Base-by-base conservation (phyloP, 2,113 vertebrate species). In the Megatriorchis doriae region DNA sequence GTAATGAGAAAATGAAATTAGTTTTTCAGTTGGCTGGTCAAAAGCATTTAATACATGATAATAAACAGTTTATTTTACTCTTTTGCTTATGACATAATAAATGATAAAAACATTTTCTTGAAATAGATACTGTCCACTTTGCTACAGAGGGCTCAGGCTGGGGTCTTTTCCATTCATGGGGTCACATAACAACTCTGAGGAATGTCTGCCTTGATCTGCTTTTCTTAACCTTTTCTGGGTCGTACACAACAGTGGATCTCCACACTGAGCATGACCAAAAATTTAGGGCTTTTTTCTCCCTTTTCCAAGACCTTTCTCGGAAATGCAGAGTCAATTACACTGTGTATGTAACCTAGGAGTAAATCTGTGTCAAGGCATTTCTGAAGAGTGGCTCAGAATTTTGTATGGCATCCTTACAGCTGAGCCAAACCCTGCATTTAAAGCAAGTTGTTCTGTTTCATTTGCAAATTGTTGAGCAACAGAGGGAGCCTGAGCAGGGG, bases 1-100 rank as follows among this genome's bases (percentile, higher is more conserved):
- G 97, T 99, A 99, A 99, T 99, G 99, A 99, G 99, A 99, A 99
- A 99, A 99, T 99, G 98, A 99, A 99, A 99, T 99, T 99, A 99
- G 99, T 99, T 99, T 99, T 99, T 99, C 99, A 99, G 99, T 99
- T 99, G 99, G 98, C 98, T 99, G 99, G 99, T 99, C 99, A 99
- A 98, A 99, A 99, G 98, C 99, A 99, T 99, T 99, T 99, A 99
- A 99, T 99, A 99, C 98, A 98, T 98, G 98, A 99, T 99, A 99
- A 99, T 99, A 99, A 99, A 99, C 98, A 99, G 98, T 99, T 99
- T 99, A 98, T 99, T 99, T 99, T 98, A 98, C 97, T 98, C 97
- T 98, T 98, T 98, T 98, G 97, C 97, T 98, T 97, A 98, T 97
- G 98, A 98, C 97, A 98, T 98, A 98, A 98, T 98, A 98, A 98